These are phyloP conservation scores for Eulemur macaco DNA, from an alignment of 2,113 vertebrate genomes.

Conservation along the genomic window DNA sequence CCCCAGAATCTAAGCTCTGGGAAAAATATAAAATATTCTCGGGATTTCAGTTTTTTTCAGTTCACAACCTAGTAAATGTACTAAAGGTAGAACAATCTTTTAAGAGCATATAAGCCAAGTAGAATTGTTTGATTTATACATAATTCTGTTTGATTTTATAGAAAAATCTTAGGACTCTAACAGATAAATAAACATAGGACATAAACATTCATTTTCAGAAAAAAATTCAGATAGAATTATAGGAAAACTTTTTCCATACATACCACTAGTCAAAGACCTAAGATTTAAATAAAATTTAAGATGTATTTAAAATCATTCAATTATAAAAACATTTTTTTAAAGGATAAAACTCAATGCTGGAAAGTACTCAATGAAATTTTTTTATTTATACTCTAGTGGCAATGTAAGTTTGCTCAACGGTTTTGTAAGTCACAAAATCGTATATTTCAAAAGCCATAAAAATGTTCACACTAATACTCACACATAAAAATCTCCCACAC, in stretches of 20 bases:
- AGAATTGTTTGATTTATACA: not conserved
- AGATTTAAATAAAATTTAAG: constrained; percentile 30
- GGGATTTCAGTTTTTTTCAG: not conserved
- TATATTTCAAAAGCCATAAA: not conserved
- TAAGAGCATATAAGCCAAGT: not conserved
- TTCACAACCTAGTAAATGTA: not conserved
- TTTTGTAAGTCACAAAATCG: not conserved
- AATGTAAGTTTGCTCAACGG: not conserved
- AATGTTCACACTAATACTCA: not conserved
- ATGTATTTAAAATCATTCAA: not conserved
- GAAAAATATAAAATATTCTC: not conserved
- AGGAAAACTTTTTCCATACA: not conserved
- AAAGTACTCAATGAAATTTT: not conserved
- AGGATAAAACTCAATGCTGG: not conserved
- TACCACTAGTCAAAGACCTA: not conserved
- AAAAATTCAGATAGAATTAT: not conserved
- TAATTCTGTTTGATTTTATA: not conserved
- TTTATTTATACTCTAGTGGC: not conserved
- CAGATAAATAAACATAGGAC: not conserved
- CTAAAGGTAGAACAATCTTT: not conserved
- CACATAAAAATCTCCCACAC: no score
- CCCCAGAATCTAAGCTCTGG: not conserved
- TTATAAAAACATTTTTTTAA: not conserved
- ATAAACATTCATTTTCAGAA: not conserved
- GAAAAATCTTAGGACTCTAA: not conserved